phyloP scores from a whole-genome alignment of 2,797 vertebrate species.

The Gymnocypris eckloni region DNA sequence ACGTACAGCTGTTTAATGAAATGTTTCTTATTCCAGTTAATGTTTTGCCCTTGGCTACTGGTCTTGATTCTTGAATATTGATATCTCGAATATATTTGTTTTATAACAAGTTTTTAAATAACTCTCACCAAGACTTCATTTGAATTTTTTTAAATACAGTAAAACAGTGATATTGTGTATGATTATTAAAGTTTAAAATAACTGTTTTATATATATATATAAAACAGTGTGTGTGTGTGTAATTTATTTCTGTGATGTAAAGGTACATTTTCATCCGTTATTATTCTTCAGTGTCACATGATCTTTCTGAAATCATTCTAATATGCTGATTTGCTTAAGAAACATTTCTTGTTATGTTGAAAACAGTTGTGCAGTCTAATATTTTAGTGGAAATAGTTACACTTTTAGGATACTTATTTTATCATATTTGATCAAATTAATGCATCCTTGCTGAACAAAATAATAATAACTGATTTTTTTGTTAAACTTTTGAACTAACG shows the following conservation, averaged over 20 bases:
- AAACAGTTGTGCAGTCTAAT: neutral
- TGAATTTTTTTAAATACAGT: neutral
- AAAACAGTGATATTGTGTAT: neutral
- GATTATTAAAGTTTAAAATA: neutral
- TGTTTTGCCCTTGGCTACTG: neutral
- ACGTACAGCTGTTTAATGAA: neutral
- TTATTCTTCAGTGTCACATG: neutral
- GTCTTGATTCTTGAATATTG: neutral
- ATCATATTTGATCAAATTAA: neutral
- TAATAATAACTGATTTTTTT: neutral
- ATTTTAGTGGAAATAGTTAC: neutral
- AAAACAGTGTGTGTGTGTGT: no score
- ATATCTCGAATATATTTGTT: neutral
- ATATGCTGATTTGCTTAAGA: neutral
- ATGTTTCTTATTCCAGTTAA: neutral
- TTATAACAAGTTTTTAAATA: neutral
- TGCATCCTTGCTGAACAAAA: neutral
- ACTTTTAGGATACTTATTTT: neutral
- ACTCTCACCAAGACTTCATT: neutral
- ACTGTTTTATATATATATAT: neutral
- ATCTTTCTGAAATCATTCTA: neutral
- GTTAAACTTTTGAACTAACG: neutral
- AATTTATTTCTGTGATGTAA: neutral
- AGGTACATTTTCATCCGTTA: neutral
- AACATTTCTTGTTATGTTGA: neutral